phyloP scores from a whole-genome alignment of 2,113 vertebrate genomes.

The Laterallus jamaicensis region DNA sequence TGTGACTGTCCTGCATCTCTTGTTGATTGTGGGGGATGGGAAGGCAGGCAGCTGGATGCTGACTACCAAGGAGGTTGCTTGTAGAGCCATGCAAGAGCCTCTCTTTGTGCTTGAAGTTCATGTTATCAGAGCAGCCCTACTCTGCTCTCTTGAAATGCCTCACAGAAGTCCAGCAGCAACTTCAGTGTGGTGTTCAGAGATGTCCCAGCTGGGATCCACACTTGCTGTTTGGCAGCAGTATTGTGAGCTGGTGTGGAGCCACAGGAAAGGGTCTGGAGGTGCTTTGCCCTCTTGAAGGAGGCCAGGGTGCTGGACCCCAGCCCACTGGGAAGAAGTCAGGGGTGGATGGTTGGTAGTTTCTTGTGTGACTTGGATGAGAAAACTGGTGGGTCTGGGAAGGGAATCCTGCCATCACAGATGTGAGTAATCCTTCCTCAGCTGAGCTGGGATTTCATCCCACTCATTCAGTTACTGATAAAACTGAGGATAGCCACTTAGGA shows the following conservation, averaged over 20 bases:
- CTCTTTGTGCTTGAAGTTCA: not conserved
- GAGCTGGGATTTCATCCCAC: not conserved
- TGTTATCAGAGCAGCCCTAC: not conserved
- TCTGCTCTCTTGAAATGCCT: not conserved
- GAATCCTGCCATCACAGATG: not conserved
- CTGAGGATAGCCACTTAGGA: not conserved
- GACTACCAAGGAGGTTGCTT: not conserved
- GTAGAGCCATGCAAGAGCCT: not conserved
- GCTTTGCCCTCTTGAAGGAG: not conserved
- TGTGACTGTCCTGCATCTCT: not conserved
- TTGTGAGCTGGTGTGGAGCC: not conserved
- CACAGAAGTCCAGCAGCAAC: not conserved
- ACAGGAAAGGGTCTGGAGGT: not conserved
- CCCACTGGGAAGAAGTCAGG: not conserved
- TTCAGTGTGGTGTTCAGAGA: not conserved
- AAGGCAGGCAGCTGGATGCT: not conserved
- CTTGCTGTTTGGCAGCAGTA: not conserved
- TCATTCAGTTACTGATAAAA: conserved; percentile 7
- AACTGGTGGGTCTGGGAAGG: not conserved
- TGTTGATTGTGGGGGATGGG: not conserved
- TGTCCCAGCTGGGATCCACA: rapidly evolving
- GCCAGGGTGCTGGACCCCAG: not conserved
- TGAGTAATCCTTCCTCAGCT: not conserved
- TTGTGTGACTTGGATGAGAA: not conserved
- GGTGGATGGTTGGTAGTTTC: not conserved